These are phyloP conservation scores for Bembecia ichneumoniformis DNA, from an alignment of 2,888 invertebrate species.

Conservation along the genomic window DNA sequence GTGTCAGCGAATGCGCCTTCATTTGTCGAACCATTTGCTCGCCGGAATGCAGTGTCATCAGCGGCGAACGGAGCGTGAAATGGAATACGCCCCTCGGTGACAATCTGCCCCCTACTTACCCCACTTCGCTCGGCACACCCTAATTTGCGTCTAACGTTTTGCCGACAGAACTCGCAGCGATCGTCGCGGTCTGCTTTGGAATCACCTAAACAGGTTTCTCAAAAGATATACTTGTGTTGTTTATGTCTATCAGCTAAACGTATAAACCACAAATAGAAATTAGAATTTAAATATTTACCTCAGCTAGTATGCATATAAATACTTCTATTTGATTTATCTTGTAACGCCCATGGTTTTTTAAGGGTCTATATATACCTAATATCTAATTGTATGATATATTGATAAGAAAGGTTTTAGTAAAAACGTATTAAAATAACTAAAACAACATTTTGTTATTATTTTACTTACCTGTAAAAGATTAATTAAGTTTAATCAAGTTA, in stretches of 20 bases:
- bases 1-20: constrained; percentile 60
- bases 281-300: too few species aligned
- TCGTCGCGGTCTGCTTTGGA: constrained; percentile 16
- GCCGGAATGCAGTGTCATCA: constrained; percentile 70
- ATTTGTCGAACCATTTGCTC: constrained; percentile 70
- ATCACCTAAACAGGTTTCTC: constrained; percentile 7
- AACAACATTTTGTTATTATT: too few species aligned
- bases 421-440: too few species aligned
- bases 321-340: too few species aligned
- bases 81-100: constrained; percentile 68
- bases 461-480: too few species aligned
- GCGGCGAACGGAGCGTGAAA: constrained; percentile 66
- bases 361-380: too few species aligned
- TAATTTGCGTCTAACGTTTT: constrained; percentile 56
- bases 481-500: too few species aligned
- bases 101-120: constrained; percentile 29
- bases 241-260: background rate
- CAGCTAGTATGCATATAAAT: too few species aligned
- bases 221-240: constrained; percentile 1
- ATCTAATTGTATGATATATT: too few species aligned
- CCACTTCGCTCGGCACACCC: constrained; percentile 26
- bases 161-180: constrained; percentile 30
- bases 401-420: too few species aligned
- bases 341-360: too few species aligned
- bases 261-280: too few species aligned